These are phyloP conservation scores for Pseudolaguvia tuberculata DNA, from an alignment of 2,113 vertebrate genomes.

Conservation along the genomic window DNA sequence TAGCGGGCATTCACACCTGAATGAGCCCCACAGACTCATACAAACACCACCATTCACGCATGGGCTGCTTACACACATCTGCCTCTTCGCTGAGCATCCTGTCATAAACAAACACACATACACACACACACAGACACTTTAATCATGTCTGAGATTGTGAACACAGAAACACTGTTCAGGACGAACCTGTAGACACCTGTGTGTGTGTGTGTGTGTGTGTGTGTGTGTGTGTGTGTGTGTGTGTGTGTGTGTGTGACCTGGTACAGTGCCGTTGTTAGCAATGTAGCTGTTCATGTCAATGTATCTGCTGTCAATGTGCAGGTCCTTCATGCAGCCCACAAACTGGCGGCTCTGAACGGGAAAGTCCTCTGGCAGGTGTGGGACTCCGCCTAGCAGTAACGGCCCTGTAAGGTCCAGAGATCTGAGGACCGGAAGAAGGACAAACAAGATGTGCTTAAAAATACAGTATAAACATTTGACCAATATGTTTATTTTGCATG, in stretches of 20 bases:
- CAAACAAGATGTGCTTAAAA: neutral
- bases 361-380: constrained; percentile 86
- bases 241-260: constrained; percentile 67
- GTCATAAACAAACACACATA: neutral
- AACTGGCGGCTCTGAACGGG: constrained; percentile 82
- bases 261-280: constrained; percentile 88
- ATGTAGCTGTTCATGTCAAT: constrained; percentile 90
- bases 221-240: neutral
- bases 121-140: neutral
- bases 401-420: constrained; percentile 91
- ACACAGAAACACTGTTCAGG: neutral
- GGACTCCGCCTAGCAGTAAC: constrained; percentile 84
- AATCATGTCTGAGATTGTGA: neutral
- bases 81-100: constrained; percentile 87
- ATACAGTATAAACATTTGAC: neutral
- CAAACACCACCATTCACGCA: constrained; percentile 88
- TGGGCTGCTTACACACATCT: constrained; percentile 77
- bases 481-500: neutral
- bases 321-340: constrained; percentile 86
- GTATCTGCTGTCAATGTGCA: constrained; percentile 79
- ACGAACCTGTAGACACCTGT: neutral
- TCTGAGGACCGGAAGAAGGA: constrained; percentile 57
- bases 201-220: neutral
- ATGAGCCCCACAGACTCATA: constrained; percentile 82
- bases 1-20: constrained; percentile 82